Conservation (phyloP, 1,140 invertebrate genomes). For the Tetragnatha versicolor region DNA sequence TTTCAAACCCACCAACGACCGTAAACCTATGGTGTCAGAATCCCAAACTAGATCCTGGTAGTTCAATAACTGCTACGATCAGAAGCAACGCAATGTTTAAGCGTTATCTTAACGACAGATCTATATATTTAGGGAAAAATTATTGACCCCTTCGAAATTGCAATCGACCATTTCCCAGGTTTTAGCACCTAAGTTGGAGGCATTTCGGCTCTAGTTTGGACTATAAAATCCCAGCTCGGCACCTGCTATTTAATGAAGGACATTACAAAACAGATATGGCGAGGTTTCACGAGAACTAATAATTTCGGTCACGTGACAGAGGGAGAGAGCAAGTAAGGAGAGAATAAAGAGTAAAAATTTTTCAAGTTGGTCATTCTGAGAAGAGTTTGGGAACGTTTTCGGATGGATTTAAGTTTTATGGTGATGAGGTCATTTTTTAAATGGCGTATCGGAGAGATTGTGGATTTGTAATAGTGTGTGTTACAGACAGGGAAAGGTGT, state of each 20-base stretch:
- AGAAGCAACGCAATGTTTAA: not conserved
- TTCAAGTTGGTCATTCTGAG: not conserved
- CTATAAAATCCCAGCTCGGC: constrained; percentile 22
- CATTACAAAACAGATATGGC: constrained; percentile 20
- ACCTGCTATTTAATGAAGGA: constrained; percentile 20
- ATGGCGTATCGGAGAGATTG: no score
- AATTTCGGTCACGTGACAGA: not conserved
- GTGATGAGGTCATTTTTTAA: not conserved
- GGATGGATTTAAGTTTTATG: not conserved
- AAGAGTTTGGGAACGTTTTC: not conserved
- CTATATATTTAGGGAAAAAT: constrained; percentile 8
- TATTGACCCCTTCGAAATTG: constrained; percentile 22
- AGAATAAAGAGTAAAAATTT: not conserved
- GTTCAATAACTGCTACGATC: not conserved
- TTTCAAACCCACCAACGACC: not conserved
- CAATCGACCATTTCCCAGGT: not conserved
- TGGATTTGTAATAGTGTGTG: no score
- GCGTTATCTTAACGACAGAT: constrained; percentile 20
- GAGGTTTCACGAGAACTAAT: not conserved
- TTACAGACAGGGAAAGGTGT: no score
- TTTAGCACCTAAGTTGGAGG: no score
- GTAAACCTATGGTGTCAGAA: constrained; percentile 11
- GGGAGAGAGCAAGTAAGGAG: not conserved
- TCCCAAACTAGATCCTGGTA: constrained; percentile 1
- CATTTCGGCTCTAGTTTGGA: constrained; percentile 22